A percentile compares a stretch with the other conserved stretches of the same genome.
Conservation (phyloP, 2,113 vertebrate genomes). For the Emydocephalus ijimae region DNA sequence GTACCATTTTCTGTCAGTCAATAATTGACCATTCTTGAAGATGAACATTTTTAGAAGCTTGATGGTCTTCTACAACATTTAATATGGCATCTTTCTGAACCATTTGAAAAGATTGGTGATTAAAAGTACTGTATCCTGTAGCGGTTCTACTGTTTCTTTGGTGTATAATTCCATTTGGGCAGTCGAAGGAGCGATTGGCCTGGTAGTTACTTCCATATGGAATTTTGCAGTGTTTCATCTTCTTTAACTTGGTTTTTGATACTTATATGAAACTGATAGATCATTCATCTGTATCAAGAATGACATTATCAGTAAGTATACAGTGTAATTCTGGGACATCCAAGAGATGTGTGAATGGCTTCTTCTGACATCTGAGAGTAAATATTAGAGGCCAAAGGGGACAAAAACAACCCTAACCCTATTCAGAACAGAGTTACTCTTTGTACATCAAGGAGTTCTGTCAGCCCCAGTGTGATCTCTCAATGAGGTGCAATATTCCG, state of each 20-base stretch:
- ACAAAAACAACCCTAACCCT: background rate
- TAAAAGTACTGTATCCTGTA: background rate
- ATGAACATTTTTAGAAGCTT: background rate
- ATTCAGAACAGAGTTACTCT: background rate
- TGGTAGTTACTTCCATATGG: background rate
- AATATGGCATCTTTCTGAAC: background rate
- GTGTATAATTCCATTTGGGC: background rate
- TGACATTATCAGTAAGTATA: background rate
- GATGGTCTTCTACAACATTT: background rate
- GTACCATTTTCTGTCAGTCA: background rate
- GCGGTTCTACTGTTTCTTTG: background rate
- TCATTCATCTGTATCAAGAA: background rate
- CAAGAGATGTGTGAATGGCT: background rate
- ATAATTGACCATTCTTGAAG: background rate
- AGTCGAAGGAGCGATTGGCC: background rate
- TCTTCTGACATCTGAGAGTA: background rate
- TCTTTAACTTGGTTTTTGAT: background rate
- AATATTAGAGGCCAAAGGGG: background rate
- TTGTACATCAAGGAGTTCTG: background rate
- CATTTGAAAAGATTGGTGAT: background rate
- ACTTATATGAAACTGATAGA: background rate
- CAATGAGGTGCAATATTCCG: background rate
- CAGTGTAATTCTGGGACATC: background rate
- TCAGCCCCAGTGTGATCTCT: background rate
- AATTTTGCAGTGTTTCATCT: background rate